Base-by-base conservation (phyloP, 2,888 invertebrate species). In the Lucinisca nassula region DNA sequence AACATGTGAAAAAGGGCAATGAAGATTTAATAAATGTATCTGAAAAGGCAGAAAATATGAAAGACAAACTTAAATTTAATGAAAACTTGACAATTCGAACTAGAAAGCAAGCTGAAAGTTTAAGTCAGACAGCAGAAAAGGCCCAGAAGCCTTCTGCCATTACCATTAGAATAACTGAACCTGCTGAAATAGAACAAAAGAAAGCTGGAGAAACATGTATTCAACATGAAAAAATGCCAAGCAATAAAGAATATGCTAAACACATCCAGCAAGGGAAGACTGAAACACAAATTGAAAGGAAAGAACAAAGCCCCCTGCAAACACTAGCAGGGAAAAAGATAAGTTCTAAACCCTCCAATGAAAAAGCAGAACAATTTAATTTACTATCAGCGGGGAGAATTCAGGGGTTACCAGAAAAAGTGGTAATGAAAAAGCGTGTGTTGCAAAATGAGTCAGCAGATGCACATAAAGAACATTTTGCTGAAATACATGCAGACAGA, bases 21-120 rank as follows among this genome's bases (percentile, higher is more conserved):
- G 51, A 51, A 30, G n/a, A 49, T 27, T 35, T 17, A 78, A 27
- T n/a, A 17, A 8, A 30, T 8, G 0, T 4, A 17, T 27, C 40
- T 49, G 79, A 70, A 38, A 27, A 51, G 0, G 38, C 12, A 4
- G 49, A 51, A 30, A 35, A 37, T 58, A 37, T 58, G 35, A 77
- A 77, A 58, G 37, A 40, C 38, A 27, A 30, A 67, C 67, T 17
- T 35, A 67, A 67, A 67, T 67, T 67, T 35, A 67, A 67, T 67
- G 67, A 67, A 35, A 67, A 67, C 14, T 67, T 67, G 30, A 67
- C 67, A 32, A 67, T 67, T 14, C 3, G 67, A 21, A 67, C 67
- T n/a, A 77, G 49, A 30, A 72, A 45, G n/a, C 49, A 27, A 27
- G 27, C 37, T 27, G 70, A 37, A 17, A 70, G 38, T 30, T n/a